Conservation (phyloP, 2,113 vertebrate genomes). For the Cariama cristata region DNA sequence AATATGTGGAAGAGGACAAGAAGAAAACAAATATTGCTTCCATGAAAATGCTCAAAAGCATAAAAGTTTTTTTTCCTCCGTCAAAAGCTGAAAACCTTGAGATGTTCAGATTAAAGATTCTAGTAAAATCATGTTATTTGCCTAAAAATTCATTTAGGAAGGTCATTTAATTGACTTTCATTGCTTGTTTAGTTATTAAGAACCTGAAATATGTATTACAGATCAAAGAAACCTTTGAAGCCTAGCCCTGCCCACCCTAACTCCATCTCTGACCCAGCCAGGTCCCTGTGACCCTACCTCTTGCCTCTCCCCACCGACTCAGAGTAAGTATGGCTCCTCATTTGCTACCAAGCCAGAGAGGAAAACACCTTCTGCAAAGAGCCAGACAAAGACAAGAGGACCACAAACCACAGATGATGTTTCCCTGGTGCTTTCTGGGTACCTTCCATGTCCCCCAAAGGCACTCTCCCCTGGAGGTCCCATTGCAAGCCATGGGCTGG, state of each 20-base stretch:
- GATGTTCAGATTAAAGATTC: background rate
- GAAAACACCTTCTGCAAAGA: background rate
- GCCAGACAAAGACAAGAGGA: background rate
- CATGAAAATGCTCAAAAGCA: background rate
- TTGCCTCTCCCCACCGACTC: fast-evolving
- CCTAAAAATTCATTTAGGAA: background rate
- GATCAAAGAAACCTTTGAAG: background rate
- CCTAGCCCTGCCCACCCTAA: background rate
- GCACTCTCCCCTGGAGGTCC: fast-evolving
- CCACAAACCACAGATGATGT: too few relatives aligned
- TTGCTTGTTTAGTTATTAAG: background rate
- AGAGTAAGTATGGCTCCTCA: fast-evolving
- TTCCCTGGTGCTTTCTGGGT: background rate
- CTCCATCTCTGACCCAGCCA: background rate
- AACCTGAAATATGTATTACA: background rate
- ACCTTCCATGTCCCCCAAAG: background rate
- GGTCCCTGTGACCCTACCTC: background rate
- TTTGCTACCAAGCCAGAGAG: fast-evolving
- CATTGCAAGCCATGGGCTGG: background rate
- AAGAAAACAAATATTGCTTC: background rate
- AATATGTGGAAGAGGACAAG: background rate
- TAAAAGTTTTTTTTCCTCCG: background rate
- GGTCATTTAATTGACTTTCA: background rate
- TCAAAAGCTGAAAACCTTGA: background rate
- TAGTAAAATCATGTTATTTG: background rate